These are phyloP conservation scores for Ptychadena robeensis DNA, from an alignment of 2,797 vertebrate species.

Conservation along the genomic window DNA sequence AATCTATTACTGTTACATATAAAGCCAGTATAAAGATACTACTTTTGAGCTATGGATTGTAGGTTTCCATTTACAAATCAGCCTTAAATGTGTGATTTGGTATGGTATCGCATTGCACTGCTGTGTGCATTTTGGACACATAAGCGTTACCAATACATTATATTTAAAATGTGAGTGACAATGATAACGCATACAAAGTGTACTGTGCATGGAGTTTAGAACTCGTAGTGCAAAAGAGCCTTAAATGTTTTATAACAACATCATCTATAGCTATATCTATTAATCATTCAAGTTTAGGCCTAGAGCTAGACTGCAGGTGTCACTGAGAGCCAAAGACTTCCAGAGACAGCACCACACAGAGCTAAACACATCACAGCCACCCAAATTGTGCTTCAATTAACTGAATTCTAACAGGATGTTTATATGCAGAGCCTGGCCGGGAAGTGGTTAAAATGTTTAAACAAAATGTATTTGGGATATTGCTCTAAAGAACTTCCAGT, in stretches of 20 bases:
- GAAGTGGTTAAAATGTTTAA: neutral
- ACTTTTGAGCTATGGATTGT: too few species aligned
- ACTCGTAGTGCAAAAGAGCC: too few species aligned
- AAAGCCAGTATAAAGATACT: too few species aligned
- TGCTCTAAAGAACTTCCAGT: neutral
- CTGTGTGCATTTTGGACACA: too few species aligned
- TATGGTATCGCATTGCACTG: too few species aligned
- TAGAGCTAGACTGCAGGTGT: neutral
- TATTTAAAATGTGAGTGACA: too few species aligned
- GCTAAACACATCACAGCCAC: neutral
- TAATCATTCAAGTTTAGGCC: neutral
- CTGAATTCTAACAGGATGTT: neutral
- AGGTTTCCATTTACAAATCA: too few species aligned
- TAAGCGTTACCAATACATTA: too few species aligned
- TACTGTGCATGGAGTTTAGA: too few species aligned
- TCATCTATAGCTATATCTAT: neutral
- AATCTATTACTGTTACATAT: too few species aligned
- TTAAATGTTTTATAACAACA: neutral
- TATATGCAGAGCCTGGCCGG: neutral
- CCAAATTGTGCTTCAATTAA: neutral
- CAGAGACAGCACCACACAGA: neutral
- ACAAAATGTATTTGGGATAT: neutral
- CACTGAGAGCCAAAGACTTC: neutral
- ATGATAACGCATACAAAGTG: too few species aligned
- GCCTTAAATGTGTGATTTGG: too few species aligned